A percentile compares a stretch with the other conserved stretches of the same genome.
Evolutionary conservation across 1,140 invertebrate genomes (phyloP).

Genomic region (Brachionus calyciflorus): DNA sequence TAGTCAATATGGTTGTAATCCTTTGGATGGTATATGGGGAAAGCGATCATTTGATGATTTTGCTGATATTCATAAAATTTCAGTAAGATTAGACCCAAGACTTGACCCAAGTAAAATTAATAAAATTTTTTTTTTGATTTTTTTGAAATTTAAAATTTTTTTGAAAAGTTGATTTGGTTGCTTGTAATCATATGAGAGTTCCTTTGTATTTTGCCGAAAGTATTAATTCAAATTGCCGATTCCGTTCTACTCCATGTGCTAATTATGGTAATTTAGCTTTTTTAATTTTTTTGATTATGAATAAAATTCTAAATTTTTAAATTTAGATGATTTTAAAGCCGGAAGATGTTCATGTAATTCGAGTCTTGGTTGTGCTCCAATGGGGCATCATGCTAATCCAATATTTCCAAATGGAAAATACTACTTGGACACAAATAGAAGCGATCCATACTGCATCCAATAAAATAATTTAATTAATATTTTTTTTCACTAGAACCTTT

Average conservation of each 20-base stretch:
- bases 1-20: constrained; percentile 60
- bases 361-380: background rate
- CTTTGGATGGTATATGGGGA: background rate
- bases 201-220: constrained; percentile 34
- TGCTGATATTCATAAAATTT: constrained; percentile 19
- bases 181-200: constrained; percentile 41
- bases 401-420: background rate
- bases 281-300: background rate
- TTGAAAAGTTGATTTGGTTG: constrained; percentile 38
- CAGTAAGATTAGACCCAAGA: background rate
- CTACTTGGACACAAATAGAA: background rate
- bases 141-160: too few species aligned
- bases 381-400: background rate
- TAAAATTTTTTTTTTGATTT: too few species aligned
- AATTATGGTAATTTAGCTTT: constrained; percentile 20
- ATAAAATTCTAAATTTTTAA: background rate
- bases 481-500: background rate
- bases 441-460: constrained; percentile 17
- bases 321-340: background rate
- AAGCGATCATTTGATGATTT: background rate
- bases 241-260: constrained; percentile 21
- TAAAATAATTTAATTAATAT: background rate
- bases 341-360: background rate
- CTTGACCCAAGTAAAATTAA: constrained; percentile 36
- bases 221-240: constrained; percentile 11